Base-by-base conservation (phyloP, 1,140 invertebrate species). In the Laupala kohalensis region DNA sequence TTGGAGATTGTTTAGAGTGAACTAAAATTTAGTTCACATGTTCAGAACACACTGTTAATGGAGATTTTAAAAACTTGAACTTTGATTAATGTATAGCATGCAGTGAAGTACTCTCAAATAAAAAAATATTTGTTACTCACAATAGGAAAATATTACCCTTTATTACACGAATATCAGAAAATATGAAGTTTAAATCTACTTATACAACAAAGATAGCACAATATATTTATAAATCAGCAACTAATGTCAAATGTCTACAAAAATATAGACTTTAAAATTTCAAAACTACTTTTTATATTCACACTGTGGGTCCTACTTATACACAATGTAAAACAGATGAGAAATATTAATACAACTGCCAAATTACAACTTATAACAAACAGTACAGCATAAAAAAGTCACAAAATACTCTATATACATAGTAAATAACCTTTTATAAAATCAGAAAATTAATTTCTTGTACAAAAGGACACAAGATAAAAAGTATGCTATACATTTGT, bases 171-270 rank as follows among this genome's bases (percentile, higher is more conserved):
- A 13, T 66, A 25, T 66, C 9, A 25, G 65, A 66, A 66, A 27
- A 66, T 25, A 25, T 25, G 9, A 66, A 25, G 23, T 66, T 66
- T 66, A 13, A 66, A 25, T 13, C 24, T 66, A 66, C 65, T 27
- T 66, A n/a, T 66, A 66, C 65, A 66, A 66, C 65, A 66, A 66
- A 66, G 23, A n/a, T 25, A 66, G 26, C 65, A 66, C 13, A 66
- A 66, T 27, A 13, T 25, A 25, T 66, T 6, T 66, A 27, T 66
- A 66, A 66, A 27, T 66, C 37, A 53, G 37, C 37, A 53, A 53
- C 37, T 53, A 53, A 53, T 53, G 37, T 53, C 37, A 53, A 53
- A 9, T 53, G 9, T 13, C 37, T 53, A 53, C 37, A 53, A 53
- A 53, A 53, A 53, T 53, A 53, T 19, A 53, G 37, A 53, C 37